phyloP scores from a whole-genome alignment of 1,140 invertebrate genomes.

The Orchesella cincta region DNA sequence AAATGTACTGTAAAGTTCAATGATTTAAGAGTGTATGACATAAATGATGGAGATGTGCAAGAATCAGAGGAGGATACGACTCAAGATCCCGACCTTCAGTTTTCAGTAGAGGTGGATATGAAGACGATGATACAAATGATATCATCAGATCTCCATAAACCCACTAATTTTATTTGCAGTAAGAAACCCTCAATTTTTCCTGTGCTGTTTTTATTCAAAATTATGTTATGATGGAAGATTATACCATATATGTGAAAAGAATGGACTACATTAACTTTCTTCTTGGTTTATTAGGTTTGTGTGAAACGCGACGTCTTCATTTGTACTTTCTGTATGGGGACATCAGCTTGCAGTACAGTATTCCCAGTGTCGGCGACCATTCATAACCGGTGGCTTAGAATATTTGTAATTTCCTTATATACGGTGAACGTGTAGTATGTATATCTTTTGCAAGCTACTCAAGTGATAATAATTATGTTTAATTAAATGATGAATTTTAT shows the following conservation, averaged over 20 bases:
- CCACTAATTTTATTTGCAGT: constrained; percentile 63
- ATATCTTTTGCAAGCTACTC: too few relatives aligned
- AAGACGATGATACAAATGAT: constrained; percentile 63
- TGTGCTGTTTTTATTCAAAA: constrained; percentile 32
- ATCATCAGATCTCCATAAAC: constrained; percentile 63
- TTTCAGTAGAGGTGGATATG: constrained; percentile 61
- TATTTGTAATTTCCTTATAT: too few relatives aligned
- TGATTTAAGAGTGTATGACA: constrained; percentile 55
- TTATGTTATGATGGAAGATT: too few relatives aligned
- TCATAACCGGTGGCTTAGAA: too few relatives aligned
- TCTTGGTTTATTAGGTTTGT: too few relatives aligned
- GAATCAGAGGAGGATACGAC: constrained; percentile 23
- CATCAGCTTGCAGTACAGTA: constrained; percentile 65
- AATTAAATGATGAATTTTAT: too few relatives aligned
- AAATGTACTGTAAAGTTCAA: constrained; percentile 76
- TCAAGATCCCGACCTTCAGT: constrained; percentile 48
- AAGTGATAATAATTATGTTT: too few relatives aligned
- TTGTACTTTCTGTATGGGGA: constrained; percentile 63
- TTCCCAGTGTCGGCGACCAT: constrained; percentile 55
- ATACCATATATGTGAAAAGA: too few relatives aligned
- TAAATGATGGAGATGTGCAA: constrained; percentile 30
- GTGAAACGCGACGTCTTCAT: constrained; percentile 61
- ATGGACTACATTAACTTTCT: too few relatives aligned
- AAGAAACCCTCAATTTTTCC: constrained; percentile 42
- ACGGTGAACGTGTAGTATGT: too few relatives aligned